phyloP scores from a whole-genome alignment of 2,113 vertebrate species.

The Caretta caretta region DNA sequence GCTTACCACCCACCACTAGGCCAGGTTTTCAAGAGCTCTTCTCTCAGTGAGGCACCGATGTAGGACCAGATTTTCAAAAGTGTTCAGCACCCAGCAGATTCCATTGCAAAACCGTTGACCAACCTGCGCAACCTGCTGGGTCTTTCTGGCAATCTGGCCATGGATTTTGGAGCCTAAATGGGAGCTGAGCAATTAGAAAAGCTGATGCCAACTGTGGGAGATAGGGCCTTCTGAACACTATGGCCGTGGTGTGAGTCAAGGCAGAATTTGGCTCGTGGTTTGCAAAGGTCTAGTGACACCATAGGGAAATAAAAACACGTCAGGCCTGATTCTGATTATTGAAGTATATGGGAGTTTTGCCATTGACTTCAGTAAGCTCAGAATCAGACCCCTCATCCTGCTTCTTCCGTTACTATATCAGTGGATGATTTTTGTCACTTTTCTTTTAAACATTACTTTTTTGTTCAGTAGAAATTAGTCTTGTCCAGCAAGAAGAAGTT shows the following conservation, averaged over 20 bases:
- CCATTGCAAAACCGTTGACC: not conserved
- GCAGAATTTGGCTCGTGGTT: not conserved
- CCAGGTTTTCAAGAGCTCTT: not conserved
- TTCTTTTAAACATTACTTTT: not conserved
- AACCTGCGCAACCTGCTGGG: not conserved
- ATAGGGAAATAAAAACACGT: not conserved
- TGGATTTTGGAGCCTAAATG: not conserved
- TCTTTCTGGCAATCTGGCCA: not conserved
- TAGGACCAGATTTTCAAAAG: not conserved
- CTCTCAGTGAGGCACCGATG: not conserved
- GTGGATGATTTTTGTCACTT: not conserved
- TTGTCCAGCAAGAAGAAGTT: not conserved
- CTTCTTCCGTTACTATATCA: not conserved
- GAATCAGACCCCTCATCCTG: not conserved
- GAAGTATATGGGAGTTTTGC: too few relatives aligned
- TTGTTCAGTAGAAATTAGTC: not conserved
- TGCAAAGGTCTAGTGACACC: not conserved
- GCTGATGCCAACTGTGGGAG: not conserved
- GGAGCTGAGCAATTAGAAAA: not conserved
- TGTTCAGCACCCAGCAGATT: not conserved
- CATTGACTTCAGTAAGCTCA: not conserved
- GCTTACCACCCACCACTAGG: not conserved
- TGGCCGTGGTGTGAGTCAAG: not conserved
- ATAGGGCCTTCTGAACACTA: not conserved
- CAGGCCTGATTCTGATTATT: not conserved